Evolutionary conservation across 2,113 vertebrate species (phyloP).

Genomic region (Ammodytes dubius): DNA sequence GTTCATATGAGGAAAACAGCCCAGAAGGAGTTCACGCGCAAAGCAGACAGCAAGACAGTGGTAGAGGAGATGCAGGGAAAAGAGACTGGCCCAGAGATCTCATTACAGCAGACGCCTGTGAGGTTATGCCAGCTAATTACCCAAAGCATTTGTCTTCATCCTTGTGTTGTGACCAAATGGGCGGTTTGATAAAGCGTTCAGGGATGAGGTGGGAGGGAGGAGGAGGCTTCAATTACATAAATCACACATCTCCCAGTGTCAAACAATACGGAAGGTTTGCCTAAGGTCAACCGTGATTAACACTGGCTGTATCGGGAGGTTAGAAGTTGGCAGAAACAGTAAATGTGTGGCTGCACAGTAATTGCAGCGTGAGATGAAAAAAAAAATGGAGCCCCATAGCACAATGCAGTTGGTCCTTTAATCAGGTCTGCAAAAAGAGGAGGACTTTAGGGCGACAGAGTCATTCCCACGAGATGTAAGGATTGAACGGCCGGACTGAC

Average conservation of each 20-base stretch:
- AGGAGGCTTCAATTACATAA: constrained; percentile 56
- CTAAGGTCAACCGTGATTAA: constrained; percentile 53
- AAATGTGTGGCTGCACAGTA: constrained; percentile 25
- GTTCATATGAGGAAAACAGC: background rate
- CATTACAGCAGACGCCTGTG: constrained; percentile 53
- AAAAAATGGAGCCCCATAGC: constrained; percentile 13
- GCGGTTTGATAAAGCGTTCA: constrained; percentile 50
- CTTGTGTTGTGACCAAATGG: constrained; percentile 65
- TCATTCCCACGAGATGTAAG: constrained; percentile 40
- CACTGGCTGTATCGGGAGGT: constrained; percentile 27
- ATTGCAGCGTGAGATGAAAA: constrained; percentile 22
- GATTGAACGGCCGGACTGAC: constrained; percentile 14
- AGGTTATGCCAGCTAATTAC: constrained; percentile 62
- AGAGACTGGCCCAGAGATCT: constrained; percentile 30
- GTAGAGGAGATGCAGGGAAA: background rate
- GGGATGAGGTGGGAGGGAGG: constrained; percentile 28
- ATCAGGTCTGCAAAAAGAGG: constrained; percentile 23
- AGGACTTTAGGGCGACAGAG: constrained; percentile 25
- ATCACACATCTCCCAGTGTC: constrained; percentile 53
- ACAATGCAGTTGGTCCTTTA: constrained; percentile 34
- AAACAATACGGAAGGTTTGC: constrained; percentile 41
- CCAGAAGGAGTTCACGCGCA: background rate
- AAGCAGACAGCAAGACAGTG: background rate
- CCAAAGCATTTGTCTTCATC: constrained; percentile 65
- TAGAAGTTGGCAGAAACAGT: constrained; percentile 33